Percentiles rank a stretch among this genome's conserved stretches.
These are phyloP conservation scores for Atta colombica DNA, from an alignment of 1,140 invertebrate genomes.

Conservation along the genomic window DNA sequence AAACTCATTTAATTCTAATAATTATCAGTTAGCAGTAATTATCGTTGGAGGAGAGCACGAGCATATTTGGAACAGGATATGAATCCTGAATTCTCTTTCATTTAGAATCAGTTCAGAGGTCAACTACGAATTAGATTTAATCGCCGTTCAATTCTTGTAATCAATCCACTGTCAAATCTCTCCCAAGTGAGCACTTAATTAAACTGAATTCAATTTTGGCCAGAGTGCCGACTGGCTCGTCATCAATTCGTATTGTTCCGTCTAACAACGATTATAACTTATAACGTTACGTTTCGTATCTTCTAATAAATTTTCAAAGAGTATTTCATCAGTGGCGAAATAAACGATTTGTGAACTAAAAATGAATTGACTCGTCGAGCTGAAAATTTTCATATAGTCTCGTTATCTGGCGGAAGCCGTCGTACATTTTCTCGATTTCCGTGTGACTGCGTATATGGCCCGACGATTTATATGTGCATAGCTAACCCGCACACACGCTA, in stretches of 20 bases:
- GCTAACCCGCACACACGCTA: neutral
- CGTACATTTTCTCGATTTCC: conserved; percentile 35
- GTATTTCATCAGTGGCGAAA: neutral
- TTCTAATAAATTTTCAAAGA: neutral
- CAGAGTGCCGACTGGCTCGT: neutral
- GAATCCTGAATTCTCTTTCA: conserved; percentile 31
- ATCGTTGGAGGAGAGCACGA: neutral
- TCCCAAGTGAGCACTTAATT: conserved; percentile 47
- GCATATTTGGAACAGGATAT: conserved; percentile 8
- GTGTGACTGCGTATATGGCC: conserved; percentile 7
- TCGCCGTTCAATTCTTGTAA: conserved; percentile 51
- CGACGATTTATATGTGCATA: conserved; percentile 27
- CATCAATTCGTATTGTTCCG: conserved; percentile 35
- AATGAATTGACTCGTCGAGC: conserved; percentile 27
- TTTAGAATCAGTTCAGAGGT: conserved; percentile 29
- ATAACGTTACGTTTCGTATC: neutral
- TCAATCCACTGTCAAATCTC: conserved; percentile 32
- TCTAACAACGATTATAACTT: neutral
- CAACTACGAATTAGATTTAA: conserved; percentile 27
- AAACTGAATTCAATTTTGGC: conserved; percentile 51
- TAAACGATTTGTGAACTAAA: conserved; percentile 23
- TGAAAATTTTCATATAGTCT: conserved; percentile 39
- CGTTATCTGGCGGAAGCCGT: neutral
- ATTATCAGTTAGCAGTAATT: conserved; percentile 45
- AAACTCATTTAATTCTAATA: conserved; percentile 53